Base-by-base conservation (phyloP, 2,888 invertebrate species). In the Bombyx huttoni region DNA sequence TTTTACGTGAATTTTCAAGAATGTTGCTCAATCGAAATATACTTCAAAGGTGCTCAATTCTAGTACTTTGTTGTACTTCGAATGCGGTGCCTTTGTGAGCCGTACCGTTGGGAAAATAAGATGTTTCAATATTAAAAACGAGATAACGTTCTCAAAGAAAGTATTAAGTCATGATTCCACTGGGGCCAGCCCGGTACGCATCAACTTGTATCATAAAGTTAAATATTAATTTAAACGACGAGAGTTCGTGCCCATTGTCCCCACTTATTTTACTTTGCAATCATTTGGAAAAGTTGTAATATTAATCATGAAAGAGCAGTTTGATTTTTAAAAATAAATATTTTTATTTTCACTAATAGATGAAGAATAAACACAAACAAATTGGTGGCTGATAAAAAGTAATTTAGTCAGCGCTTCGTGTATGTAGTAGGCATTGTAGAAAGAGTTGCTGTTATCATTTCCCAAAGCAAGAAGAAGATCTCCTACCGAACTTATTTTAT, bases 101-200 rank as follows among this genome's bases (percentile, higher is more conserved):
- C 76, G 74, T 69, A 72, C 68, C 69, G 70, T 62, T 64, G 73
- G 68, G 75, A 71, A 70, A 78, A 80, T 76, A 78, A 81, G 78
- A 75, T 75, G 71, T 70, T 83, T 73, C 74, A 81, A 83, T 84
- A 86, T 83, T 85, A 82, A 85, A 85, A 83, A 83, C 78, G 78
- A 79, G 77, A 81, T 81, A 84, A 83, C 82, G 80, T 82, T 79
- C 78, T 81, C 81, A 84, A 83, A 84, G 84, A 85, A 87, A 83
- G 86, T 84, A 85, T 85, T 84, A 84, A 85, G 82, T 76, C 76
- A 80, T 73, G 73, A 78, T 78, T 82, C 87, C 82, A 61, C 58
- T 55, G 81, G 79, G 85, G 82, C 68, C 68, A 65, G 73, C 83
- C 79, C 78, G 70, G 75, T 79, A 79, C 81, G 76, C 80, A 79